phyloP scores from a whole-genome alignment of 2,113 vertebrate species.

The Ageneiosus marmoratus region DNA sequence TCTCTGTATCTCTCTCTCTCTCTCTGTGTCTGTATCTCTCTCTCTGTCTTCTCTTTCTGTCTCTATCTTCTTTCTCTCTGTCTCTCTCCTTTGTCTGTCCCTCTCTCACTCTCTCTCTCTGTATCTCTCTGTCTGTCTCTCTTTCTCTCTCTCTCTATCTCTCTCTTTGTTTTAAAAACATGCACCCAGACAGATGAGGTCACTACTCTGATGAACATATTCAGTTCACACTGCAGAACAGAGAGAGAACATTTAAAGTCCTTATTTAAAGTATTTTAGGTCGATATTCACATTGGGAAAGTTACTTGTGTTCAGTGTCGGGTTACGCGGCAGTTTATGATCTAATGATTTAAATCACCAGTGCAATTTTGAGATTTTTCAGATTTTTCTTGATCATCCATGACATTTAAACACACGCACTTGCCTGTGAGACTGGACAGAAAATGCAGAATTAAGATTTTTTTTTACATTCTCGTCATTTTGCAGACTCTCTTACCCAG shows the following conservation, averaged over 20 bases:
- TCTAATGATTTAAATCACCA: neutral
- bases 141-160: too few relatives aligned
- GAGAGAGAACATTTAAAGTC: neutral
- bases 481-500: too few relatives aligned
- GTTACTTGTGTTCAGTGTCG: neutral
- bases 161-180: neutral
- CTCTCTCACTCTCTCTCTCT: neutral
- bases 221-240: neutral
- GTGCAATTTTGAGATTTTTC: neutral
- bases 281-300: neutral
- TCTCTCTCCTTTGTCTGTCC: neutral
- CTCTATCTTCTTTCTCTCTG: neutral
- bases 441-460: neutral
- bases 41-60: neutral
- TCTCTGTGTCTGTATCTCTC: too few relatives aligned
- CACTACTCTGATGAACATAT: constrained; percentile 8
- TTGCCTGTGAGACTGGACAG: neutral
- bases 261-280: too few relatives aligned
- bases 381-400: neutral
- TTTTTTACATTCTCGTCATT: too few relatives aligned
- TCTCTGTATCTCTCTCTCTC: neutral
- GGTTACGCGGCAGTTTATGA: neutral
- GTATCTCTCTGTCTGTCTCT: neutral
- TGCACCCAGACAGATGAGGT: neutral
- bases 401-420: neutral